Conservation (phyloP, 2,797 vertebrate species). For the Leptodactylus fallax region DNA sequence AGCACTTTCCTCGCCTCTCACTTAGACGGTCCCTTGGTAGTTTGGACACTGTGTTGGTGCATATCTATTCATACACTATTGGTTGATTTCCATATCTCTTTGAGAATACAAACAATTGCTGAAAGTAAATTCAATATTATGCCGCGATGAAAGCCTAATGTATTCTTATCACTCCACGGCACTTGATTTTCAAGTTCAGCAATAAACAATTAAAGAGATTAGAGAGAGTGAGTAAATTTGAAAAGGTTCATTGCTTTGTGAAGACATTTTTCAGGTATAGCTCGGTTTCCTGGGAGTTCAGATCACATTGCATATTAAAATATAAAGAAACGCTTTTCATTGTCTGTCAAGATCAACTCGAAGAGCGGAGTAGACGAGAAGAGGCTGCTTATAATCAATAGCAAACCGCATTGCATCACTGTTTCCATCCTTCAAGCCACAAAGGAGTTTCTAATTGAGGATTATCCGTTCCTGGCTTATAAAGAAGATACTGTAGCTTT, state of each 20-base stretch:
- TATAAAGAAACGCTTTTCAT: slow-evolving; percentile 57
- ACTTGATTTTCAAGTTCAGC: slow-evolving; percentile 65
- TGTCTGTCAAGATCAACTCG: slow-evolving; percentile 56
- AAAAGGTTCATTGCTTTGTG: slow-evolving; percentile 64
- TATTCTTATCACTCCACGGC: slow-evolving; percentile 67
- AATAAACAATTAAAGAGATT: slow-evolving; percentile 63
- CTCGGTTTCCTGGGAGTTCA: slow-evolving; percentile 49
- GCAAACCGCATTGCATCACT: slow-evolving; percentile 18
- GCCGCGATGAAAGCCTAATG: slow-evolving; percentile 69
- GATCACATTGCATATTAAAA: slow-evolving; percentile 58
- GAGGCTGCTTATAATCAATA: slow-evolving; percentile 56
- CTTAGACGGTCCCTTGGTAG: slow-evolving; percentile 64
- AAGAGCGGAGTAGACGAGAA: slow-evolving; percentile 35
- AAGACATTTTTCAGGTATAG: slow-evolving; percentile 60
- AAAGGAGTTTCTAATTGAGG: slow-evolving; percentile 44
- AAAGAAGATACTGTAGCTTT: slow-evolving; percentile 19
- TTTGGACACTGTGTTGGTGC: slow-evolving; percentile 61
- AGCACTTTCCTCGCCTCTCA: slow-evolving; percentile 65
- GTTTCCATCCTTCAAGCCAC: slow-evolving; percentile 42
- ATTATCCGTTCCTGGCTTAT: slow-evolving; percentile 28
- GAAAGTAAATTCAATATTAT: slow-evolving; percentile 67
- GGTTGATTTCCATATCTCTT: slow-evolving; percentile 69
- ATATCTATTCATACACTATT: slow-evolving; percentile 68
- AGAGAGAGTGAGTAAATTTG: slow-evolving; percentile 56
- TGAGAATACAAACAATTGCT: slow-evolving; percentile 69